Base-by-base conservation (phyloP, 2,888 invertebrate genomes). In the Habroteleia sp. region DNA sequence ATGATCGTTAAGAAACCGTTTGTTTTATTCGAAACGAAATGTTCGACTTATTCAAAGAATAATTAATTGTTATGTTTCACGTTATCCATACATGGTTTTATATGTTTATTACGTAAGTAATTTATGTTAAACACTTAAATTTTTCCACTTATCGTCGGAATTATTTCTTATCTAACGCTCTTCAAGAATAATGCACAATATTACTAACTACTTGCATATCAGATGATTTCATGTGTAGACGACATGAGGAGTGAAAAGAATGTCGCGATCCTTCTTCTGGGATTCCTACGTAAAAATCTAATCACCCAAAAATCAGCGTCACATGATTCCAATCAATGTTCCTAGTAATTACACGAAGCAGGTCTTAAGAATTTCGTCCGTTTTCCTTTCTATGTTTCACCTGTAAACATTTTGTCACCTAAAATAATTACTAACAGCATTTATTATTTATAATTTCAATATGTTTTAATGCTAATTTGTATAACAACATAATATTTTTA, bases 41-140 rank as follows among this genome's bases (percentile, higher is more conserved):
- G n/a, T n/a, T n/a, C n/a, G n/a, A n/a, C n/a, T n/a, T n/a, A n/a
- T n/a, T n/a, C n/a, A n/a, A n/a, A n/a, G n/a, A n/a, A n/a, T n/a
- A n/a, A n/a, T n/a, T n/a, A n/a, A n/a, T n/a, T n/a, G n/a, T n/a
- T n/a, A n/a, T n/a, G n/a, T n/a, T n/a, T n/a, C n/a, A n/a, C n/a
- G n/a, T n/a, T n/a, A n/a, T n/a, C n/a, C n/a, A n/a, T n/a, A n/a
- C n/a, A n/a, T n/a, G n/a, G n/a, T n/a, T n/a, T n/a, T n/a, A n/a
- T n/a, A n/a, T n/a, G n/a, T n/a, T n/a, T n/a, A n/a, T n/a, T n/a
- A n/a, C n/a, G 44, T 13, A 31, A 14, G 33, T 46, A 27, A 11
- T 44, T 46, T 39, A 52, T 56, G 27, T 69, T 69, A 60, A 58
- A 69, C 60, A 69, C 52, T 60, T 50, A 69, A 60, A 58, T 50